Evolutionary conservation across 2,113 vertebrate genomes (phyloP), one percentile per base, ranked within the genome.

Genomic region (Fulmarus glacialis): DNA sequence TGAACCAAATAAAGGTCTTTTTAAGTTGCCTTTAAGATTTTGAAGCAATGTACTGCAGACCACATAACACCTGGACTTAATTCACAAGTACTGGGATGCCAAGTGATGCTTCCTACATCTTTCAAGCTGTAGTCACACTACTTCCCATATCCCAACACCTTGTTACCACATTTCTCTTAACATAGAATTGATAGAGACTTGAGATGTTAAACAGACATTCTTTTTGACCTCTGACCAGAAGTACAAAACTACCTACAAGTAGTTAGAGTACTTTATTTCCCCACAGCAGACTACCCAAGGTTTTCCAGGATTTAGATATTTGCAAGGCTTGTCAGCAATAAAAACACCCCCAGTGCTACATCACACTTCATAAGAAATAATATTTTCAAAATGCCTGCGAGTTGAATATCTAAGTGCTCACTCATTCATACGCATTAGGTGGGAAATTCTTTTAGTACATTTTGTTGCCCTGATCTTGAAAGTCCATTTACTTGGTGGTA

Each of bases 141-240:
- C 14, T 87, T 75, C 70, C 53, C 74, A 48, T n/a, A 77, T 24
- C 58, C 62, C 67, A 93, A 72, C 82, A 93, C 67, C 36, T 91
- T 94, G 73, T 92, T 88, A 56, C 82, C 78, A 90, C 82, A 85
- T 95, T 96, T 95, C 34, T 82, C 40, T 77, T 80, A 77, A 68
- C 45, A 82, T 24, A 85, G 82, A 87, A 34, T 53, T 94, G 66
- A 90, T 82, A 84, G 90, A 80, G 30, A 30, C 22, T 60, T 85
- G 42, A 93, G 93, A 88, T 85, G 81, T 91, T 91, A 82, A 96
- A 80, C 83, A 96, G 93, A 71, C 20, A 66, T 94, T 82, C 26
- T 87, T 42, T 87, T 75, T 68, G 82, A 91, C 82, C 87, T 97
- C 43, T 82, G 45, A 52, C 62, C 48, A 90, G 78, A 82, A 97